Percentiles rank a stretch among this genome's conserved stretches.
These are phyloP conservation scores for Leptoteleia sp. DNA, from an alignment of 1,140 invertebrate genomes.

Conservation along the genomic window DNA sequence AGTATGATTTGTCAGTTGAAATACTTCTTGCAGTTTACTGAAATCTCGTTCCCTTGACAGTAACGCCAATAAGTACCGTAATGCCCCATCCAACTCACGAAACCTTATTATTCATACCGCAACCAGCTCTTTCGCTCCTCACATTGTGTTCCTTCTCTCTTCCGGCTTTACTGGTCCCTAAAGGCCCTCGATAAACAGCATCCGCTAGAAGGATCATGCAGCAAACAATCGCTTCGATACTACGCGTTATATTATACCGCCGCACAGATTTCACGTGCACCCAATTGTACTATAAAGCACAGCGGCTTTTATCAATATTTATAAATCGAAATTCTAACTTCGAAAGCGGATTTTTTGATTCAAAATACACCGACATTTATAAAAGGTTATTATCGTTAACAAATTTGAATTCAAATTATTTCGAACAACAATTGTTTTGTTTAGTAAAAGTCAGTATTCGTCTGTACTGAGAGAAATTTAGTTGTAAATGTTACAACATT, in stretches of 20 bases:
- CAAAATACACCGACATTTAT: too few relatives aligned
- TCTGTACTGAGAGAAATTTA: too few relatives aligned
- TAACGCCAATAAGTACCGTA: slow-evolving; percentile 43
- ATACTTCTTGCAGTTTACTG: slow-evolving; percentile 40
- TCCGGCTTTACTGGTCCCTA: slow-evolving; percentile 60
- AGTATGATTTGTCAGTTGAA: slow-evolving; percentile 50
- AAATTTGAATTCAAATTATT: too few relatives aligned
- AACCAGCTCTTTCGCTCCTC: slow-evolving; percentile 28
- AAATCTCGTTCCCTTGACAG: slow-evolving; percentile 37
- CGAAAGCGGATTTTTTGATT: too few relatives aligned
- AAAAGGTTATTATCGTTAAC: too few relatives aligned
- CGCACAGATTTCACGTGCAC: slow-evolving; percentile 32
- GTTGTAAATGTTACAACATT: too few relatives aligned
- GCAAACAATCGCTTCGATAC: slow-evolving; percentile 54
- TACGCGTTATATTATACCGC: slow-evolving; percentile 21
- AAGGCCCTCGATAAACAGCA: slow-evolving; percentile 60
- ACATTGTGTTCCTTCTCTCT: slow-evolving; percentile 35
- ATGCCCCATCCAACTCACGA: slow-evolving; percentile 45
- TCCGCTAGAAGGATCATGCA: slow-evolving; percentile 43
- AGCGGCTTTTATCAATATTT: slow-evolving; percentile 3
- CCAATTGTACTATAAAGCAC: slow-evolving; percentile 31
- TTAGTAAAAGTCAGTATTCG: too few relatives aligned
- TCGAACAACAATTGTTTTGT: too few relatives aligned
- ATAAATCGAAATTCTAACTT: too few relatives aligned
- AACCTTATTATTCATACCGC: slow-evolving; percentile 60